Evolutionary conservation across 2,888 invertebrate genomes (phyloP).

Genomic region (Nomada flava): DNA sequence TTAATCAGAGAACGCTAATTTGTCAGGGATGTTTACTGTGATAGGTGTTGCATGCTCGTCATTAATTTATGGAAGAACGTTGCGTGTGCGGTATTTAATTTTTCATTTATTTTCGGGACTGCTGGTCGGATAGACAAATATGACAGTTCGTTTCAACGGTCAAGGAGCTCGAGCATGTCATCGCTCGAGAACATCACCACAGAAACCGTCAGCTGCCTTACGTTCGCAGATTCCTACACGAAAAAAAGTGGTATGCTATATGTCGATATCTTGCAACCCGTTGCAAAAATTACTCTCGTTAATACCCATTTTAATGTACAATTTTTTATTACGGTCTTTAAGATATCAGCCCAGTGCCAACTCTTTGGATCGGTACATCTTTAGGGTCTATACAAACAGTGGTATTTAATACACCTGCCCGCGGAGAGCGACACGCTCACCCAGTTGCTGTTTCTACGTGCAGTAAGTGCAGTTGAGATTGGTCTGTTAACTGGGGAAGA

Average conservation of each 20-base stretch:
- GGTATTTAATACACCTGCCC: conserved; percentile 91
- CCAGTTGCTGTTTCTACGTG: conserved; percentile 95
- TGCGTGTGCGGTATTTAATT: conserved; percentile 62
- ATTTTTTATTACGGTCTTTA: conserved; percentile 46
- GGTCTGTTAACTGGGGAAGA: background rate
- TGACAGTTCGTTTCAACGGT: conserved; percentile 98
- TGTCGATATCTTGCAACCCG: conserved; percentile 36
- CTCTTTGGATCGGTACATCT: conserved; percentile 99
- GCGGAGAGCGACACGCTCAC: conserved; percentile 93
- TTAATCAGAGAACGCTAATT: conserved; percentile 53
- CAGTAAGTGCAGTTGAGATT: conserved; percentile 86
- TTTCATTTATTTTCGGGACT: conserved; percentile 81
- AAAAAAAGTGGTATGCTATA: conserved; percentile 93
- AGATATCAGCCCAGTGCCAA: conserved; percentile 95
- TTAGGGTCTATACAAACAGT: conserved; percentile 98
- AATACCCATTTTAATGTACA: background rate
- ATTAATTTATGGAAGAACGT: background rate
- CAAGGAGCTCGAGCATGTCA: conserved; percentile 98
- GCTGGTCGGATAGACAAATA: conserved; percentile 96
- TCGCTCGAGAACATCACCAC: conserved; percentile 98
- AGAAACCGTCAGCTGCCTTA: conserved; percentile 97
- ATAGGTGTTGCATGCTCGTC: conserved; percentile 43
- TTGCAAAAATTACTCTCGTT: background rate
- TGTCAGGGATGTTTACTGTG: conserved; percentile 54
- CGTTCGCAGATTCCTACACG: conserved; percentile 97